These are phyloP conservation scores for Lomographa bimaculata DNA, from an alignment of 2,888 invertebrate genomes.

Conservation along the genomic window DNA sequence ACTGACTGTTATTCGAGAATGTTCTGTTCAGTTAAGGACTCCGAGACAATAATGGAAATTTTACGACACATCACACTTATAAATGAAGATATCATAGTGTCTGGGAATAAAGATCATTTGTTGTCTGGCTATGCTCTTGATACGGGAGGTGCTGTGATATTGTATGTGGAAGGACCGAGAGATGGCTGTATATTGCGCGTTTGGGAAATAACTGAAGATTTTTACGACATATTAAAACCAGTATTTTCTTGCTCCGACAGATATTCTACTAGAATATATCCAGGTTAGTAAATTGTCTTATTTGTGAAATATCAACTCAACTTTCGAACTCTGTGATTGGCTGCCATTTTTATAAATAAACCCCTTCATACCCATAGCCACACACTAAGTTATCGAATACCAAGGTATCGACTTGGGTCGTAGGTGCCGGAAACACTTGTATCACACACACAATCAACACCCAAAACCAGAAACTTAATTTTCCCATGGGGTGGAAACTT, in stretches of 20 bases:
- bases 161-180: slow-evolving; percentile 64
- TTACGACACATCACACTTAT: slow-evolving; percentile 49
- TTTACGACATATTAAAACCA: slow-evolving; percentile 50
- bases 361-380: too few species aligned
- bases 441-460: too few species aligned
- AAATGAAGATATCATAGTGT: slow-evolving; percentile 44
- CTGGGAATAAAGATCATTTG: slow-evolving; percentile 36
- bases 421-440: too few species aligned
- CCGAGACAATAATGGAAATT: slow-evolving; percentile 41
- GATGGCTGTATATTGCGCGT: slow-evolving; percentile 59
- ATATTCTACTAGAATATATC: slow-evolving; percentile 58
- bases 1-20: slow-evolving; percentile 55
- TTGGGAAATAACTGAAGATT: slow-evolving; percentile 61
- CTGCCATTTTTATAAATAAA: too few species aligned
- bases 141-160: slow-evolving; percentile 51
- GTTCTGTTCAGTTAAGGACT: slow-evolving; percentile 48
- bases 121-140: slow-evolving; percentile 71
- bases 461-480: too few species aligned
- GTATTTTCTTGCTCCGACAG: slow-evolving; percentile 57
- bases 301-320: too few species aligned
- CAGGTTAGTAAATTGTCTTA: slow-evolving; percentile 50
- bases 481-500: too few species aligned
- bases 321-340: too few species aligned
- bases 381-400: too few species aligned
- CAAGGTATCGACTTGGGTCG: too few species aligned